Conservation (phyloP, 2,797 vertebrate species). For the Cirrhinus molitorella region DNA sequence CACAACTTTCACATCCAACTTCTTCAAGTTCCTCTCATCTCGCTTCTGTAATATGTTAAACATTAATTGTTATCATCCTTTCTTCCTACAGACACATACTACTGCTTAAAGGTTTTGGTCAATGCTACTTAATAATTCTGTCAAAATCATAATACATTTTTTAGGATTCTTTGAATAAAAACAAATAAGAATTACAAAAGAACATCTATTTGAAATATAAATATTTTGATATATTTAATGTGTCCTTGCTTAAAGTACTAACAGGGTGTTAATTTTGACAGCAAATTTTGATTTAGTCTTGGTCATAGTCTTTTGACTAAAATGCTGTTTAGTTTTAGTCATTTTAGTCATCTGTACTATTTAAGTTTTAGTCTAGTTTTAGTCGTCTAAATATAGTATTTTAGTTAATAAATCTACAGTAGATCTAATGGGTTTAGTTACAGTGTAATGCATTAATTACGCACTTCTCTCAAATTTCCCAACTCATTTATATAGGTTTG, state of each 20-base stretch:
- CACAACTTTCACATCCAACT: conserved; percentile 93
- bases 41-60: conserved; percentile 81
- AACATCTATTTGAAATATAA: neutral
- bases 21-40: conserved; percentile 90
- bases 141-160: neutral
- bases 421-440: too few species aligned
- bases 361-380: too few species aligned
- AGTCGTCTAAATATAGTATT: too few species aligned
- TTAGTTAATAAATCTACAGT: too few species aligned
- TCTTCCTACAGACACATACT: neutral
- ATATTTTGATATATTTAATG: neutral
- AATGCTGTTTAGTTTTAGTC: too few species aligned
- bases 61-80: neutral
- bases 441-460: too few species aligned
- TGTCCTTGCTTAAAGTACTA: neutral
- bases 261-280: too few species aligned
- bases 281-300: too few species aligned
- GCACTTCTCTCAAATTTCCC: too few species aligned
- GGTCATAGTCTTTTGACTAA: too few species aligned
- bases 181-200: neutral
- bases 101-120: neutral
- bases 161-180: neutral
- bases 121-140: neutral
- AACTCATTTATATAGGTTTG: too few species aligned
- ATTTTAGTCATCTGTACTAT: too few species aligned